Evolutionary conservation across 1,140 invertebrate species (phyloP), one percentile per base, ranked within the genome.

Genomic region (Parasteatoda tepidariorum): DNA sequence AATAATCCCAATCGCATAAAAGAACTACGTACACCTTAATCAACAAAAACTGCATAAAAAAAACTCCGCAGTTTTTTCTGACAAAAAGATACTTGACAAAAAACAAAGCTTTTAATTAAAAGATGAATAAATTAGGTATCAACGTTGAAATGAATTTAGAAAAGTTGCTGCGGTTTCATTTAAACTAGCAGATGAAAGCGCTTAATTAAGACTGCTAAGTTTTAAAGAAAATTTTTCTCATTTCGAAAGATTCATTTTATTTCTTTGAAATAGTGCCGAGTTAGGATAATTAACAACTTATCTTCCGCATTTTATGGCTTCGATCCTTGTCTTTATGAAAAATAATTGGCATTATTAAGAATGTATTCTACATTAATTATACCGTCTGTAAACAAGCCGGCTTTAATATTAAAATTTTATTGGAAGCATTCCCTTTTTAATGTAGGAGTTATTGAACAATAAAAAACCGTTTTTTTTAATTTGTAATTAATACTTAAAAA

Each of bases 41-140:
- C 70, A 57, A 73, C 24, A 54, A 73, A 73, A 73, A 57, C 70
- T 57, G 31, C 24, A 54, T 59, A 30, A 73, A 34, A 73, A 57
- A 55, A 24, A 11, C 28, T 31, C 28, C n/a, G n/a, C n/a, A n/a
- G n/a, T n/a, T n/a, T 30, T 7, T 24, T 68, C 48, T 68, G 48
- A 55, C 30, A 31, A 73, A 73, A 73, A 73, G 30, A 55, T 31
- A n/a, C 70, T 73, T 70, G 67, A 73, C n/a, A n/a, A 73, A 73
- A 73, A 73, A 55, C 54, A 59, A 57, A 59, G 70, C 70, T 73
- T 73, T 73, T 73, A 73, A 73, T 73, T 73, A 73, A 55, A 73
- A 73, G 70, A 55, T 73, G 70, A 73, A 73, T 73, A 73, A 73
- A 73, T 73, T 73, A 73, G 54, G 28, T 18, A 73, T 73, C 48